Base-by-base conservation (phyloP, 1,140 invertebrate genomes). In the Phthorimaea operculella region DNA sequence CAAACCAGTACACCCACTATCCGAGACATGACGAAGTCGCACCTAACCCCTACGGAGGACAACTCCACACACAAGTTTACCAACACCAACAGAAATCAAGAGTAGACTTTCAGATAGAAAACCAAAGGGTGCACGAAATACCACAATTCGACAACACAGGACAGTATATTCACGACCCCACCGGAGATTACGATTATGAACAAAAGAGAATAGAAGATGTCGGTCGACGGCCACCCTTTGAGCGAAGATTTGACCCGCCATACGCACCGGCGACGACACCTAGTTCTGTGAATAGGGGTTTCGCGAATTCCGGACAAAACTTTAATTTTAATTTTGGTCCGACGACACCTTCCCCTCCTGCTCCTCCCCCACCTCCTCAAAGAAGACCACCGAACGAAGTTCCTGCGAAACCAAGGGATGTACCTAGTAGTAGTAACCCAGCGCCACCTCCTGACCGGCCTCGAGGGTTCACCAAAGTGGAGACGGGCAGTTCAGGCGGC, bases 391-490 rank as follows among this genome's bases (percentile, higher is more conserved):
- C 55, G n/a, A 57, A 14, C 36, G 52, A 58, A 42, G 56, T 58
- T 53, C 69, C 61, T 61, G 66, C 71, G 49, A 66, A 63, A 57
- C 63, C 63, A 36, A 62, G 47, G 61, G 39, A 65, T 52, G 67
- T 58, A 65, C 66, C 66, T 60, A 70, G 62, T 69, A 65, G 55
- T 39, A 58, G 59, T 28, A 70, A 34, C 63, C 64, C 58, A 53
- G 66, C 72, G 42, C 55, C 54, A 36, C 71, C 76, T 11, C 68
- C 72, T 6, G 79, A 83, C 33, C 71, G 77, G 47, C 82, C 80
- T 34, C 73, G 83, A 39, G 83, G 87, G 6, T 88, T 87, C 60
- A 88, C 87, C 14, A 87, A 86, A 63, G 87, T 88, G 10, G 88
- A 87, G 65, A 85, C 85, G 12, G 73, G 78, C 28, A 81, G 79